Evolutionary conservation across 2,113 vertebrate genomes (phyloP).

Genomic region (Drymodes brunneopygia): DNA sequence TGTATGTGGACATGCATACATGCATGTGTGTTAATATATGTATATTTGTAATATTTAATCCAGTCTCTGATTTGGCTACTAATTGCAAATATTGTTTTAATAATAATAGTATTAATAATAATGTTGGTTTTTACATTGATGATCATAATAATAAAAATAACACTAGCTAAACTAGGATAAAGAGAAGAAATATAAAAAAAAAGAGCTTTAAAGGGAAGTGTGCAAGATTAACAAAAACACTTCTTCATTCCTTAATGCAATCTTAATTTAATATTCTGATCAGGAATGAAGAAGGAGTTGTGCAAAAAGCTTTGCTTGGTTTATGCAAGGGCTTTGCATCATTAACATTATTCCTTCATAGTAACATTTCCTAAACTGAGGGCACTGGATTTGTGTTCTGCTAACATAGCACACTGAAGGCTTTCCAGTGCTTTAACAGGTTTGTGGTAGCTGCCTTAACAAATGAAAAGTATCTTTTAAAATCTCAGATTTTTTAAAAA

Average conservation of each 20-base stretch:
- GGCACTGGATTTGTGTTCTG: neutral
- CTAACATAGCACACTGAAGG: neutral
- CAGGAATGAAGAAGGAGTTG: neutral
- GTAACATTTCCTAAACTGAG: neutral
- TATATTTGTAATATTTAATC: neutral
- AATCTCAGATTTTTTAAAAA: neutral
- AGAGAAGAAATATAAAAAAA: neutral
- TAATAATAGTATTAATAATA: neutral
- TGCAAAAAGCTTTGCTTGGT: neutral
- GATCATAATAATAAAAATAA: neutral
- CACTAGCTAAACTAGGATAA: neutral
- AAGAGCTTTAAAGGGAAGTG: neutral
- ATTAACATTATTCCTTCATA: neutral
- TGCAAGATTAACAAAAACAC: neutral
- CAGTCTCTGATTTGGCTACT: neutral
- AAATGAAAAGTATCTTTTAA: neutral
- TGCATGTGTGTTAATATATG: neutral
- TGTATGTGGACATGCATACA: neutral
- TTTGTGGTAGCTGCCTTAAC: neutral
- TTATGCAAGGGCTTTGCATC: neutral
- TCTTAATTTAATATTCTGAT: conserved; percentile 37
- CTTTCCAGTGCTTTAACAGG: neutral
- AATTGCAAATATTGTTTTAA: neutral
- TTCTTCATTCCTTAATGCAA: neutral
- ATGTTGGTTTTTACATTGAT: neutral